Base-by-base conservation (phyloP, 2,113 vertebrate genomes). In the Rattus norvegicus region DNA sequence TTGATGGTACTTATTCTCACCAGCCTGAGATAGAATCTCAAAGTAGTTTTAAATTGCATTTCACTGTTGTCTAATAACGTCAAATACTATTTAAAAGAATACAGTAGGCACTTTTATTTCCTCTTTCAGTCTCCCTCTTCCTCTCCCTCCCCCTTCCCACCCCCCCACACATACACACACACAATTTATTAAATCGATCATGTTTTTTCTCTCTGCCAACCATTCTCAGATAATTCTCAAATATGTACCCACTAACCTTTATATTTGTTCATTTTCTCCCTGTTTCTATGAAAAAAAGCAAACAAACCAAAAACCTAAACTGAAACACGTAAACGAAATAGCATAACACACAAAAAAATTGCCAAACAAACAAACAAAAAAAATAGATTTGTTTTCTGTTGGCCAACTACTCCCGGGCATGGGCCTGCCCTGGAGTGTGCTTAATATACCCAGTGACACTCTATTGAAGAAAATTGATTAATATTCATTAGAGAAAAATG, bases 351-450 rank as follows among this genome's bases (percentile, higher is more conserved):
- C 43, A 43, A 54, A 33, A 19, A 69, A 69, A 33, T 5, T 52
- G 26, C 14, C 49, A 79, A 52, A 52, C 19, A 75, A 72, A 9
- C 6, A 49, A 79, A 17, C 16, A 52, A 52, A 30, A 33, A 33
- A 13, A 7, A 79, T 4, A 16, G 26, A 11, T 19, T 33, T 16
- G 7, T 14, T 79, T 52, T 79, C 28, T 54, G 0, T 79, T 79
- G 14, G 5, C 28, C 47, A 33, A 17, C 14, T 79, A 79, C 26
- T 54, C 49, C 73, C 9, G 0, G 76, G 28, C 28, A 54, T 19
- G 28, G 28, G 14, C 28, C 7, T 52, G 3, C 28, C 3, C 7
- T 79, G 5, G 1, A 9, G 7, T 52, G 3, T 79, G 14, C 0
- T 54, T 79, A 52, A 33, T 52, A 17, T 10, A 54, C 3, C 2